Conservation (phyloP, 2,888 invertebrate species). For the Zaprionus bogoriensis region DNA sequence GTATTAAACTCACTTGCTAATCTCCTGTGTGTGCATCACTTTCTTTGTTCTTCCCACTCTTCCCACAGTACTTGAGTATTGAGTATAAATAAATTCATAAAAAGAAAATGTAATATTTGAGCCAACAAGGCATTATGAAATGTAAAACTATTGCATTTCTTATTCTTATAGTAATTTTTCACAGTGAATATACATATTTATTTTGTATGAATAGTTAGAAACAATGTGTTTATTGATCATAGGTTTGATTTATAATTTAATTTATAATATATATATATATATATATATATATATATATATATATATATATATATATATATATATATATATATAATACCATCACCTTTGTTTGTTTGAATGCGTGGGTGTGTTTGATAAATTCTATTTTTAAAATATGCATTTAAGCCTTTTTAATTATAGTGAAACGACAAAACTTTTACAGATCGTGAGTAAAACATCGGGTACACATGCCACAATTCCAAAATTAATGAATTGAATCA, state of each 20-base stretch:
- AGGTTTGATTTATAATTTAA: too few species aligned
- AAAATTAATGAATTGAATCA: background rate
- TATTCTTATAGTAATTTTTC: too few species aligned
- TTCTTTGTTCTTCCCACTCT: too few species aligned
- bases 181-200: too few species aligned
- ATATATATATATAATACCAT: constrained; percentile 11
- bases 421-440: constrained; percentile 26
- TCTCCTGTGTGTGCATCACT: constrained; percentile 54
- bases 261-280: too few species aligned
- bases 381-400: constrained; percentile 57
- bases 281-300: background rate
- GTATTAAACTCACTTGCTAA: constrained; percentile 38
- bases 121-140: too few species aligned
- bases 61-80: too few species aligned
- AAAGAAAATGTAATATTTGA: too few species aligned
- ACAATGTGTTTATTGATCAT: too few species aligned
- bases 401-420: constrained; percentile 43
- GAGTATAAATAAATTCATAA: too few species aligned
- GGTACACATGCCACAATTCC: constrained; percentile 41
- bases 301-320: constrained; percentile 1
- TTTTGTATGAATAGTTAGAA: too few species aligned
- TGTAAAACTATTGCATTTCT: too few species aligned
- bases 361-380: constrained; percentile 5
- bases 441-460: constrained; percentile 18
- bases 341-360: constrained; percentile 29